Conservation (phyloP, 2,113 vertebrate genomes). For the Crotalus horridus region DNA sequence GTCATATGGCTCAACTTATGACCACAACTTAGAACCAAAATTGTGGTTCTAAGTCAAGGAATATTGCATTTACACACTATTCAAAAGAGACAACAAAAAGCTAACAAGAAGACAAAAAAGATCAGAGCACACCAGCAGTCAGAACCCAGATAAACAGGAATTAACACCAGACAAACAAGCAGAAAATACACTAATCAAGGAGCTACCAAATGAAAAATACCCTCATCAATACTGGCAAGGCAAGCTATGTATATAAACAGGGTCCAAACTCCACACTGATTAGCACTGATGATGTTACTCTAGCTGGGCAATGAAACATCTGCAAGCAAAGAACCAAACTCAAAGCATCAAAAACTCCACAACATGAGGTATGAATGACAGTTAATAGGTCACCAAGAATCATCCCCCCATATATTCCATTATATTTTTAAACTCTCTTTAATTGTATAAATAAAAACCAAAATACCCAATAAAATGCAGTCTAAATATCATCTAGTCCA, state of each 20-base stretch:
- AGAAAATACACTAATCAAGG: neutral
- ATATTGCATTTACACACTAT: neutral
- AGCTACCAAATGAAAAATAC: neutral
- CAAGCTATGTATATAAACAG: neutral
- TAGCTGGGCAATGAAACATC: neutral
- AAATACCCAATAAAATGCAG: no score
- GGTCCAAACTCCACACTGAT: neutral
- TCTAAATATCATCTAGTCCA: neutral
- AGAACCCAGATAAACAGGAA: neutral
- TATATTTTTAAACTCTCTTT: neutral
- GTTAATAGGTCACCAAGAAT: neutral
- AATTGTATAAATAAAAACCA: no score
- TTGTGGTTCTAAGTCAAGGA: neutral
- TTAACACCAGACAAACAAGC: neutral
- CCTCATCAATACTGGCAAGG: neutral
- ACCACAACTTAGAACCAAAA: neutral
- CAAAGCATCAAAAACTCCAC: neutral
- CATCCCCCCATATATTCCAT: neutral
- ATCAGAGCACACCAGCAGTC: neutral
- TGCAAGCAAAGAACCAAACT: neutral
- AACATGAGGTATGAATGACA: neutral
- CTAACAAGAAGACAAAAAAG: neutral
- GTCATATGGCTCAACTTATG: neutral
- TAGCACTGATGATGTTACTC: neutral
- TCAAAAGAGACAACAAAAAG: neutral